Evolutionary conservation across 2,888 invertebrate species (phyloP), one percentile per base, ranked within the genome.

Genomic region (Cinara cedri): DNA sequence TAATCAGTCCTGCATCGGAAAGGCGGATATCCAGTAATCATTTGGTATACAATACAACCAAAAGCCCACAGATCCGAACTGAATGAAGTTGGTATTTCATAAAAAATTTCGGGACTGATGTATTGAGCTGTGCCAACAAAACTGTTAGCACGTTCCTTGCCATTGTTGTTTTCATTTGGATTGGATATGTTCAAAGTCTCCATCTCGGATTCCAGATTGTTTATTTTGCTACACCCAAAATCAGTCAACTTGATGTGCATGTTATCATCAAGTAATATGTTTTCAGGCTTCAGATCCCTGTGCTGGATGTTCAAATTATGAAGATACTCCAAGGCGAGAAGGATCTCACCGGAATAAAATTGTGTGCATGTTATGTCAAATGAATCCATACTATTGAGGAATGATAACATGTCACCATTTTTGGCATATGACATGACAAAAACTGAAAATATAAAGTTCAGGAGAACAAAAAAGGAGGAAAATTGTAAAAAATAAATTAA

Each of bases 41-140:
- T 96, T 88, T 99, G 98, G 87, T 95, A 98, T 82, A 98, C 88
- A 83, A 98, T 95, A 86, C 97, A 98, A 44, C 98, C 99, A 63
- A 97, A 88, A 0, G 98, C 98, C 99, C 99, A 99, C 81, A 98
- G 88, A 87, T 99, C 99, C 60, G 94, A 90, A 78, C 90, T 89
- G 70, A 91, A 90, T 72, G 92, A 90, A 2, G 91, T 90, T 51
- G 85, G 85, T 81, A 92, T 90, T 85, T 93, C 92, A 81, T 91
- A 93, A 72, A 99, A 88, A 82, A 98, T 90, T 87, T 99, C 99
- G 3, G 99, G 99, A 81, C 97, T 97, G 0, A 99, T 97, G 86
- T 98, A 99, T 86, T 98, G 98, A 2, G 99, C 98, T 14, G 98
- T 99, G 71, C 99, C 99, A 16, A 98, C 98, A 87, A 99, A 98